Conservation (phyloP, 2,888 invertebrate species). For the Apodemia mormo region DNA sequence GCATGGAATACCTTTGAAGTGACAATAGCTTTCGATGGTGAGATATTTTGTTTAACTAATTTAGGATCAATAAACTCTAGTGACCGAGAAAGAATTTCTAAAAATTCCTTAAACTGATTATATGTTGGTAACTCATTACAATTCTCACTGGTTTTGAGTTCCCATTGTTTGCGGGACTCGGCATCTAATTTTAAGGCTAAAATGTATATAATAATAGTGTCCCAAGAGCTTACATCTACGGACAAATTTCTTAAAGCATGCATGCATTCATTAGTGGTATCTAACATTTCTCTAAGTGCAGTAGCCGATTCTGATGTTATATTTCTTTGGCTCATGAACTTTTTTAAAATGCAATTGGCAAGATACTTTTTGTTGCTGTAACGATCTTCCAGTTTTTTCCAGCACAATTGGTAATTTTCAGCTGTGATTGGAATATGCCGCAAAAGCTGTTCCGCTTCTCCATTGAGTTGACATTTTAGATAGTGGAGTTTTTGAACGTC, state of each 20-base stretch:
- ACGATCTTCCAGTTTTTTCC: constrained; percentile 31
- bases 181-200: constrained; percentile 26
- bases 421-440: constrained; percentile 29
- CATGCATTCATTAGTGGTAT: constrained; percentile 36
- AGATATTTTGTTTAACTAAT: not conserved
- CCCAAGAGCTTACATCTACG: constrained; percentile 24
- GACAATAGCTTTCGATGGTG: not conserved
- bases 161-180: constrained; percentile 29
- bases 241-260: constrained; percentile 29
- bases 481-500: constrained; percentile 38
- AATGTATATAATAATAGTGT: constrained; percentile 28
- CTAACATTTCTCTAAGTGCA: constrained; percentile 32
- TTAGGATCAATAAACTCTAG: constrained; percentile 27
- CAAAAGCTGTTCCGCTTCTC: constrained; percentile 39
- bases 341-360: constrained; percentile 31
- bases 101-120: constrained; percentile 24
- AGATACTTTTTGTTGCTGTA: constrained; percentile 39
- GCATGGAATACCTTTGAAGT: not conserved
- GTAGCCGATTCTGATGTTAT: constrained; percentile 30
- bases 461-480: constrained; percentile 29
- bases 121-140: constrained; percentile 23
- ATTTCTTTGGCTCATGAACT: constrained; percentile 27
- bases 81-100: constrained; percentile 24
- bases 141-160: constrained; percentile 22
- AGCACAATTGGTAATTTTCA: constrained; percentile 33